These are phyloP conservation scores for Synanthedon tipuliformis DNA, from an alignment of 2,888 invertebrate genomes.

Conservation along the genomic window DNA sequence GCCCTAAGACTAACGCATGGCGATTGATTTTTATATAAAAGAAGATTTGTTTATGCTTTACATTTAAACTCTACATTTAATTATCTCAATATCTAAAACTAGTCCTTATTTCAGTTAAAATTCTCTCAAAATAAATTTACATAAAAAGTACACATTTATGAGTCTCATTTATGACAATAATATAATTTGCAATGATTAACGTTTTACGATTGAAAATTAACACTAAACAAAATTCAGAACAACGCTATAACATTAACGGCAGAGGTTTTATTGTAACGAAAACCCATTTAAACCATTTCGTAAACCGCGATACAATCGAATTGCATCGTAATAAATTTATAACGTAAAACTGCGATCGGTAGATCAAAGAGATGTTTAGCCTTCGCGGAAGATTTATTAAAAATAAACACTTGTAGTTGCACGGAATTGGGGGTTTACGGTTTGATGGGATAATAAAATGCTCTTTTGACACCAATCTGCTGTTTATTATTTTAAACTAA, in stretches of 20 bases:
- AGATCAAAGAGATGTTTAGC: slow-evolving; percentile 36
- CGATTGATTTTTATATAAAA: too few species aligned
- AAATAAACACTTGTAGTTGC: slow-evolving; percentile 41
- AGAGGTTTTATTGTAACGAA: slow-evolving; percentile 38
- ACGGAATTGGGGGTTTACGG: slow-evolving; percentile 46
- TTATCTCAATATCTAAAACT: too few species aligned
- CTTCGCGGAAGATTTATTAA: slow-evolving; percentile 57
- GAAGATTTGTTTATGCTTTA: too few species aligned
- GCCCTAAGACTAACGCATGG: too few species aligned
- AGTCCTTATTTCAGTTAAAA: too few species aligned
- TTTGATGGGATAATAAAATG: slow-evolving; percentile 63
- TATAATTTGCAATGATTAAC: slow-evolving; percentile 20
- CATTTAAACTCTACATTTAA: too few species aligned
- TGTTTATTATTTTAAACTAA: slow-evolving; percentile 65
- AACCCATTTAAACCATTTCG: slow-evolving; percentile 30
- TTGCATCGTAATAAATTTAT: slow-evolving; percentile 19
- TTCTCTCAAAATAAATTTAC: too few species aligned
- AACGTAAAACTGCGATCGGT: slow-evolving; percentile 26
- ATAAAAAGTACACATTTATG: too few species aligned
- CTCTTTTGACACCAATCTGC: slow-evolving; percentile 66
- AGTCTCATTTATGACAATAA: background rate
- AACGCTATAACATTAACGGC: slow-evolving; percentile 29
- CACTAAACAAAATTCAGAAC: slow-evolving; percentile 29
- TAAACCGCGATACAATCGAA: slow-evolving; percentile 29
- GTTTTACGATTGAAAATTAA: slow-evolving; percentile 13